Evolutionary conservation across 2,113 vertebrate genomes (phyloP).

Genomic region (Callaeas wilsoni): DNA sequence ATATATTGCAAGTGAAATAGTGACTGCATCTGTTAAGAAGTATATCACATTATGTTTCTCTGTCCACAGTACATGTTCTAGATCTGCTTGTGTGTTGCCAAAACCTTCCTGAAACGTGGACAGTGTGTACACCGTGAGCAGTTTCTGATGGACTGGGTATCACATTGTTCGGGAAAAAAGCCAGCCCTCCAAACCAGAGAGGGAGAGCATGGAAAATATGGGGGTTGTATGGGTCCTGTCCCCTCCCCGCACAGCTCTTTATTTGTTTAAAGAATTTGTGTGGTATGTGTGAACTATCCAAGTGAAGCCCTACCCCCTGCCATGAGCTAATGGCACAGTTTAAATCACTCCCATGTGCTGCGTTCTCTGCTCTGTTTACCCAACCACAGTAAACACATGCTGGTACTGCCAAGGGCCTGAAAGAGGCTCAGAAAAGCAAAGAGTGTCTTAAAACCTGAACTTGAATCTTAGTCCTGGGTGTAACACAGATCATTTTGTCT

Average conservation of each 20-base stretch:
- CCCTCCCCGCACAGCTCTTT: not conserved
- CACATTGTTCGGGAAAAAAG: not conserved
- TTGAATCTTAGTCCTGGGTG: not conserved
- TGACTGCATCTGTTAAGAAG: not conserved
- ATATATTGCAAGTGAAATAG: not conserved
- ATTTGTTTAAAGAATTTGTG: conserved; percentile 22
- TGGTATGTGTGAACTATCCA: not conserved
- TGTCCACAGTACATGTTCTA: not conserved
- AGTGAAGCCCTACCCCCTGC: not conserved
- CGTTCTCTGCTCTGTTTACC: not conserved
- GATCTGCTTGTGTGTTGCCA: not conserved
- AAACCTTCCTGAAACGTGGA: not conserved
- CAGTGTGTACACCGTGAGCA: not conserved
- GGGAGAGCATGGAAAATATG: not conserved
- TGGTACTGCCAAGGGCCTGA: not conserved
- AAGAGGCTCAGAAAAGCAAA: not conserved
- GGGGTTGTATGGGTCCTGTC: not conserved
- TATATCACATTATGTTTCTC: not conserved
- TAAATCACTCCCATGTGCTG: conserved; percentile 36
- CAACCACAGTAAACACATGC: not conserved
- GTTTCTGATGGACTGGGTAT: not conserved
- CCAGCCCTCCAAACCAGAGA: not conserved
- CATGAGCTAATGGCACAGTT: conserved; percentile 23
- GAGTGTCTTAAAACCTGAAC: not conserved
- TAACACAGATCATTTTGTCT: not conserved